phyloP scores from a whole-genome alignment of 1,140 invertebrate genomes.

The Alviniconcha marisindica region DNA sequence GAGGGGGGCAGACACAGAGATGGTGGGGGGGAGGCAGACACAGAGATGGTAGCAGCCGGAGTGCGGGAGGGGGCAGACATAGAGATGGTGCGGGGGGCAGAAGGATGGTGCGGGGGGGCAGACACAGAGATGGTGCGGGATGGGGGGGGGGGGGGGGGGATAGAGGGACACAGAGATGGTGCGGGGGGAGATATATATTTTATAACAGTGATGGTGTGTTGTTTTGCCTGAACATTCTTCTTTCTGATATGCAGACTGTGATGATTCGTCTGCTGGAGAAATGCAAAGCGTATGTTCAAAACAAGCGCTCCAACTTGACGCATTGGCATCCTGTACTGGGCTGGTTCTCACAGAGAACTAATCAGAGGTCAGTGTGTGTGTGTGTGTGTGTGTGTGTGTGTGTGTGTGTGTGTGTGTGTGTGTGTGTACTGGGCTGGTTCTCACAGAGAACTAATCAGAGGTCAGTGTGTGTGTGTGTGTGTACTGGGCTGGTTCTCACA shows the following conservation, averaged over 20 bases:
- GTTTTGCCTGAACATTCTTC: too few relatives aligned
- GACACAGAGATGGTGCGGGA: too few relatives aligned
- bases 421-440: slow-evolving; percentile 90
- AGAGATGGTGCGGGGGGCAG: too few relatives aligned
- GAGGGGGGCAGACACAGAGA: too few relatives aligned
- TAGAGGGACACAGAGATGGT: too few relatives aligned
- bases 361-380: slow-evolving; percentile 76
- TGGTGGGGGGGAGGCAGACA: too few relatives aligned
- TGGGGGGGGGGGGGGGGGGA: too few relatives aligned
- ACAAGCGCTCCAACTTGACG: slow-evolving; percentile 91
- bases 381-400: background rate
- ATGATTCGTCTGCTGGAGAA: slow-evolving; percentile 88
- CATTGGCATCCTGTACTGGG: slow-evolving; percentile 98
- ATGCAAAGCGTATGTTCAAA: slow-evolving; percentile 90
- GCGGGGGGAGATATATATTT: too few relatives aligned
- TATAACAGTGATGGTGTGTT: too few relatives aligned
- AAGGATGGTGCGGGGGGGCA: too few relatives aligned
- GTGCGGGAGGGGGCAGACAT: too few relatives aligned
- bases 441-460: slow-evolving; percentile 86
- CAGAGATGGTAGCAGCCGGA: too few relatives aligned
- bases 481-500: slow-evolving; percentile 96
- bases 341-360: slow-evolving; percentile 94
- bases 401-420: background rate
- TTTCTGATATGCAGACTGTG: slow-evolving; percentile 85
- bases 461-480: slow-evolving; percentile 3